Evolutionary conservation across 2,113 vertebrate species (phyloP).

Genomic region (Eurypyga helias): DNA sequence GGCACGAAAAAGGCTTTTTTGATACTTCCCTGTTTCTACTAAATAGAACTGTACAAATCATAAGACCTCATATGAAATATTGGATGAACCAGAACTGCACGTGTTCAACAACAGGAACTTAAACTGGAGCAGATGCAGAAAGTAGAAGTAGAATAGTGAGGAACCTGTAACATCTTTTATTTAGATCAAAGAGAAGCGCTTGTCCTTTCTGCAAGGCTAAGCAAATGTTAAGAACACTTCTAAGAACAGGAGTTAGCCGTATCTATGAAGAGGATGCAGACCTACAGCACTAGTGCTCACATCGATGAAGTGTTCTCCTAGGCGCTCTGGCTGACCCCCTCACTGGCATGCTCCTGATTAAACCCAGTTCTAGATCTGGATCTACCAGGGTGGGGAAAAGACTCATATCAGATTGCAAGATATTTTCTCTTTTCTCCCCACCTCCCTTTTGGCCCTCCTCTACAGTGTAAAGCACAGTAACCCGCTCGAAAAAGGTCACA

Average conservation of each 20-base stretch:
- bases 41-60: not conserved
- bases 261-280: not conserved
- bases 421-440: not conserved
- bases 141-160: not conserved
- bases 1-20: not conserved
- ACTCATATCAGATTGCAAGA: not conserved
- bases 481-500: not conserved
- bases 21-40: no score
- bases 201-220: not conserved
- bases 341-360: not conserved
- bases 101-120: not conserved
- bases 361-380: not conserved
- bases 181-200: not conserved
- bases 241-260: not conserved
- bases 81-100: not conserved
- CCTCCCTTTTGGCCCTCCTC: rapidly evolving
- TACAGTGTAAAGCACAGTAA: not conserved
- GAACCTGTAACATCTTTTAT: not conserved
- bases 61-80: not conserved
- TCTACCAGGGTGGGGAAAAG: not conserved
- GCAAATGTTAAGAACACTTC: not conserved
- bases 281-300: not conserved
- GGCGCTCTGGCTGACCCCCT: not conserved
- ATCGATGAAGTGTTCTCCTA: not conserved
- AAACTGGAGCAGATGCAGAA: not conserved